Conservation (phyloP, 2,888 invertebrate genomes). For the Spatulosminthurus flaviceps region DNA sequence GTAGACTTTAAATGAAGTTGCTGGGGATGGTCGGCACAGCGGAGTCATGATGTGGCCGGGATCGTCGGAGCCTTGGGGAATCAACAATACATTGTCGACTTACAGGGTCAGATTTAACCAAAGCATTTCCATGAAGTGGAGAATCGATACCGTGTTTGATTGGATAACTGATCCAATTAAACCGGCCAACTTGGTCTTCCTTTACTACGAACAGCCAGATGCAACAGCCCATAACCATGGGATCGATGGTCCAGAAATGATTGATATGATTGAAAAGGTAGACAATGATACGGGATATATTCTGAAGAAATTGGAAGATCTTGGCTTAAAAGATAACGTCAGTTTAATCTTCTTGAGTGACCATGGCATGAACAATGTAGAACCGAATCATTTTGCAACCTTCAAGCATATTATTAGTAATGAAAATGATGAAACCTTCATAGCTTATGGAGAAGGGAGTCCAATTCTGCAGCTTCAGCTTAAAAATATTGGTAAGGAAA, state of each 20-base stretch:
- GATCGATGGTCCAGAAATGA: constrained; percentile 68
- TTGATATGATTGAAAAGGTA: constrained; percentile 53
- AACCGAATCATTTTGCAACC: constrained; percentile 68
- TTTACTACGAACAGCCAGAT: constrained; percentile 79
- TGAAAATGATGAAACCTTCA: constrained; percentile 65
- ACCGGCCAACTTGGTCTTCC: constrained; percentile 75
- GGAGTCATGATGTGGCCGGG: constrained; percentile 80
- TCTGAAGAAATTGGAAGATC: constrained; percentile 69
- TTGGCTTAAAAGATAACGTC: constrained; percentile 69
- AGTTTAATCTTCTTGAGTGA: constrained; percentile 78
- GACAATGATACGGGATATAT: constrained; percentile 70
- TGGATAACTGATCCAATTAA: constrained; percentile 72
- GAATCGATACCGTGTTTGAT: constrained; percentile 71
- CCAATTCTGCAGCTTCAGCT: constrained; percentile 71
- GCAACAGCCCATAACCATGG: constrained; percentile 72
- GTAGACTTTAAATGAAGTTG: constrained; percentile 72
- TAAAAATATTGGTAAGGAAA: too few species aligned
- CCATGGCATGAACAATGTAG: constrained; percentile 76
- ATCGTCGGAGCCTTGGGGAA: constrained; percentile 68
- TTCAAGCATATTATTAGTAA: constrained; percentile 69
- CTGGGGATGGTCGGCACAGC: constrained; percentile 70
- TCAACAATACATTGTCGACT: constrained; percentile 68
- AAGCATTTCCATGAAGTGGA: constrained; percentile 64
- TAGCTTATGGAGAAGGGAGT: constrained; percentile 67
- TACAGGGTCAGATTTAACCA: constrained; percentile 65